These are phyloP conservation scores for Ceryle rudis DNA, from an alignment of 2,797 vertebrate species.

Conservation along the genomic window DNA sequence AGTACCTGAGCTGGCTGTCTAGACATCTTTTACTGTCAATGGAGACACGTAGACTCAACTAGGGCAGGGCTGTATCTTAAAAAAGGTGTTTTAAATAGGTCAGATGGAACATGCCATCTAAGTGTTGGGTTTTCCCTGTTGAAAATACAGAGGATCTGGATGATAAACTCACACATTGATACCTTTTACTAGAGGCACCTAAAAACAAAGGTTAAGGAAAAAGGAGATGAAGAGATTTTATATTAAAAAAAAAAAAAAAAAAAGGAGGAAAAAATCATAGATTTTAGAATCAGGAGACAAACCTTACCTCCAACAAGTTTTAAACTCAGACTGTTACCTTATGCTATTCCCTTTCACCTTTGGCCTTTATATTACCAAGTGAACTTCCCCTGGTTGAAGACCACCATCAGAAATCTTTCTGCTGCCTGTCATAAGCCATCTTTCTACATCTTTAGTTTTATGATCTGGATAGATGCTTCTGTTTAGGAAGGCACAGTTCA, in stretches of 20 bases:
- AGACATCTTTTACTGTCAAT: not conserved
- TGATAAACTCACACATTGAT: not conserved
- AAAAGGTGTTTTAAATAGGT: not conserved
- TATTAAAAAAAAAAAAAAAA: not conserved
- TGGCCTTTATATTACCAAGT: not conserved
- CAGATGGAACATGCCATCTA: not conserved
- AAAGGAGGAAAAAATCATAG: not conserved
- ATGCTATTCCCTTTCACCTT: not conserved
- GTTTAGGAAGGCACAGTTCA: not conserved
- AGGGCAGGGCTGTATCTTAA: not conserved
- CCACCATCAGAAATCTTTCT: not conserved
- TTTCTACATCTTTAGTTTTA: not conserved
- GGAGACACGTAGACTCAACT: not conserved
- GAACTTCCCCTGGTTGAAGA: not conserved
- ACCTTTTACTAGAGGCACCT: not conserved
- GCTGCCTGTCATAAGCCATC: not conserved
- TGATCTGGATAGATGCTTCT: not conserved
- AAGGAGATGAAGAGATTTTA: not conserved
- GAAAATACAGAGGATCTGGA: not conserved
- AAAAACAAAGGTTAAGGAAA: not conserved
- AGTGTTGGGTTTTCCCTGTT: not conserved
- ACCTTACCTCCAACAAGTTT: not conserved
- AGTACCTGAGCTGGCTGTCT: not conserved
- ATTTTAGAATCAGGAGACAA: not conserved
- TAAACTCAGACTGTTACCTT: not conserved